Conservation (phyloP, 2,888 invertebrate species). For the Himalopsyche japonica region DNA sequence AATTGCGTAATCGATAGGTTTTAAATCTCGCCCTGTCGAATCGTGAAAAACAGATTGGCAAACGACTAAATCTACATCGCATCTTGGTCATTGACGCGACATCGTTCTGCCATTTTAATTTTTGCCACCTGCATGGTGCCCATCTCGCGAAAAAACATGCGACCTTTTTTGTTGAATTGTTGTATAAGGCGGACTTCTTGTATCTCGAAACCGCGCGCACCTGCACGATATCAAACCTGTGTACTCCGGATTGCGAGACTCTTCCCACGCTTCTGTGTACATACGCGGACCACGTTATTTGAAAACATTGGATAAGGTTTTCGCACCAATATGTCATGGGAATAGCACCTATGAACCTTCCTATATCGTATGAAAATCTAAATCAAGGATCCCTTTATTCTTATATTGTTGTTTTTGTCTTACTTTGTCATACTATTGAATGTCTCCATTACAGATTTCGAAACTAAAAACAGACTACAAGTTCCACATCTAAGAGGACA, state of each 20-base stretch:
- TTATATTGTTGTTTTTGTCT: no score
- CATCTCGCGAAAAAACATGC: not conserved
- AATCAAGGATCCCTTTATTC: no score
- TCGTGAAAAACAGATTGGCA: not conserved
- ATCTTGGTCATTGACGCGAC: not conserved
- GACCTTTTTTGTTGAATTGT: not conserved
- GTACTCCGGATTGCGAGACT: not conserved
- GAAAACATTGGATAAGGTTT: not conserved
- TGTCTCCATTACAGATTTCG: no score
- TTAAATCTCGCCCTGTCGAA: not conserved
- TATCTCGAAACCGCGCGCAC: not conserved
- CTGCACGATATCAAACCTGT: not conserved
- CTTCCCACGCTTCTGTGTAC: not conserved
- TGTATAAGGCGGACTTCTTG: not conserved
- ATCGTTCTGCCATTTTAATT: not conserved
- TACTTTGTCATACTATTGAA: no score
- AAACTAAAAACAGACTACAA: no score
- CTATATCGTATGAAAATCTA: no score
- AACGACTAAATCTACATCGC: not conserved
- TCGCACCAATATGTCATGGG: not conserved
- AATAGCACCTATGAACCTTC: no score
- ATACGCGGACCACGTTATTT: not conserved
- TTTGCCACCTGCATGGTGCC: not conserved
- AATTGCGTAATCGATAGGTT: no score
- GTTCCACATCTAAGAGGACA: no score